Base-by-base conservation (phyloP, 1,140 invertebrate species). In the Brachionus rubens region DNA sequence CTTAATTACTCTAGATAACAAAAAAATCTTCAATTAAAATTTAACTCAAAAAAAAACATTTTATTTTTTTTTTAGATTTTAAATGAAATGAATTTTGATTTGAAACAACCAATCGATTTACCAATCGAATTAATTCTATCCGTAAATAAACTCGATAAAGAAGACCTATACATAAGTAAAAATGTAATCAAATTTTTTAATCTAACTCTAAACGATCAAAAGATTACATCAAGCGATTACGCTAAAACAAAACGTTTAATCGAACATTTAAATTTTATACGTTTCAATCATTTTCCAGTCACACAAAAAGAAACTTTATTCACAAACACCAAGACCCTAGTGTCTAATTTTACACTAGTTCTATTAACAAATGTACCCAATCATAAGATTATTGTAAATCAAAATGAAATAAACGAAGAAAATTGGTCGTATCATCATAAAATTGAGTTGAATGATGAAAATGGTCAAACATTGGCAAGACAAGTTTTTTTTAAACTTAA, bases 381-480 rank as follows among this genome's bases (percentile, higher is more conserved):
- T 43, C 59, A 65, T 24, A 65, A 65, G 43, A 24, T 43, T 21
- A 43, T 21, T 26, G 6, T 43, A 24, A 65, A 43, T 41, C 59
- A 65, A 16, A 12, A 36, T 1, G 40, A 41, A 43, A 24, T 43
- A 21, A 41, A 19, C 24, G 24, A 41, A 26, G 40, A 65, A 24
- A 65, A 43, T 10, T 72, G 68, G 68, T 40, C 28, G 2, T 50
- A 54, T 50, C 68, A 72, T 54, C 36, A 72, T 24, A 72, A 72
- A 54, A 54, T 72, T 54, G 68, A 72, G 46, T 33, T 72, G 26
- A 72, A 48, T 36, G 68, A 72, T n/a, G 68, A 72, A 33, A 33
- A 72, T 41, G 68, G 68, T 33, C 68, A 33, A 26, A 48, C 30
- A 4, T 19, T 72, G 5, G 68, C 68, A 21, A 10, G 50, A 12